Percentiles rank a stretch among this genome's conserved stretches.
Evolutionary conservation across 2,797 vertebrate species (phyloP).

Genomic region (Coccyzus lansbergi): DNA sequence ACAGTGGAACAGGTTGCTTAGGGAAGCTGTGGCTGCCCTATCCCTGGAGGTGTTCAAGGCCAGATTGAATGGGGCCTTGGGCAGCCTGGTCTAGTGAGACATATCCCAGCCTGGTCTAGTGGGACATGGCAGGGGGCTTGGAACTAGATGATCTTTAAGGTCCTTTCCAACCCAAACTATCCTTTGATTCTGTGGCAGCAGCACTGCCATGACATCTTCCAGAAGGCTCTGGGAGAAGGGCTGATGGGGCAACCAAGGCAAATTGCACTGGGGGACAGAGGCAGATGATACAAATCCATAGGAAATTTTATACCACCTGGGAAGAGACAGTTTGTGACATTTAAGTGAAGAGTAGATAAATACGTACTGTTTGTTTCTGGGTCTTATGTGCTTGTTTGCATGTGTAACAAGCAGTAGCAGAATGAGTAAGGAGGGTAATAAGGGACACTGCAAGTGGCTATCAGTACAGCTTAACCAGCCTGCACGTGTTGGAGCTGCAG

Average conservation of each 20-base stretch:
- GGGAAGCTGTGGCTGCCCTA: too few species aligned
- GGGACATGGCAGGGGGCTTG: too few species aligned
- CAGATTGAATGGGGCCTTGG: too few species aligned
- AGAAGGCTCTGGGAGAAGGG: not conserved
- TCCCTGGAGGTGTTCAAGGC: too few species aligned
- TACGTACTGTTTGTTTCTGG: not conserved
- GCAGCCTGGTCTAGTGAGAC: too few species aligned
- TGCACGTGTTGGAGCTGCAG: rapidly evolving
- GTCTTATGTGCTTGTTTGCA: not conserved
- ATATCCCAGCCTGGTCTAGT: too few species aligned
- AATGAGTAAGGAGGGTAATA: not conserved
- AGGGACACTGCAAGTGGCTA: not conserved
- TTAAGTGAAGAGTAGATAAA: not conserved
- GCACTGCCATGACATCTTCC: not conserved
- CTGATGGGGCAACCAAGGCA: not conserved
- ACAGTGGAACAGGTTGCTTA: too few species aligned
- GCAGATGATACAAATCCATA: not conserved
- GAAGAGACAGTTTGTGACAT: not conserved
- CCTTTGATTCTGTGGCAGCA: not conserved
- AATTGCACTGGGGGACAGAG: not conserved
- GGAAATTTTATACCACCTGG: not conserved
- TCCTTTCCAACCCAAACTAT: too few species aligned
- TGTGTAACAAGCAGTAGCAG: not conserved
- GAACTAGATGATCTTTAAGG: too few species aligned
- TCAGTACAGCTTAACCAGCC: not conserved